These are phyloP conservation scores for Ectemnius continuus DNA, from an alignment of 2,888 invertebrate species.

Conservation along the genomic window DNA sequence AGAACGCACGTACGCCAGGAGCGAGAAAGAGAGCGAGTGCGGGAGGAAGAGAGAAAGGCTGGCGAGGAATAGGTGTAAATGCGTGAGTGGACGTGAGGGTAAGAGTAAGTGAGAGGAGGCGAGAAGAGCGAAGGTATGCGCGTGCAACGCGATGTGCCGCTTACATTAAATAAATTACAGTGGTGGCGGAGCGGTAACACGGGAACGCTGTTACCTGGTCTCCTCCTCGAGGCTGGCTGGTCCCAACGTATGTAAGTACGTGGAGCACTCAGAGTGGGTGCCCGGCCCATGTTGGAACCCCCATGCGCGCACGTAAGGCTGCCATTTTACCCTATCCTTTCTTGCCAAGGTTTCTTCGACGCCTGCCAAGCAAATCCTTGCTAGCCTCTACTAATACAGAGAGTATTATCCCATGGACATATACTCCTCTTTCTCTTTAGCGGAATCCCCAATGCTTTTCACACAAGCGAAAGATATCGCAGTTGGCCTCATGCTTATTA, in stretches of 20 bases:
- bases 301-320: slow-evolving; percentile 23
- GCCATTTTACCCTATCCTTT: slow-evolving; percentile 18
- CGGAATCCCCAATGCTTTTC: too few relatives aligned
- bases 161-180: slow-evolving; percentile 73
- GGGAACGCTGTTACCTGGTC: slow-evolving; percentile 73
- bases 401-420: too few relatives aligned
- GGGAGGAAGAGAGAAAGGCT: too few relatives aligned
- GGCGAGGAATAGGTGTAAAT: too few relatives aligned
- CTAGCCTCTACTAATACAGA: too few relatives aligned
- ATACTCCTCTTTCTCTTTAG: too few relatives aligned
- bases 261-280: neutral
- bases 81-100: neutral
- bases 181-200: slow-evolving; percentile 72
- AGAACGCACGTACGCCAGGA: too few relatives aligned
- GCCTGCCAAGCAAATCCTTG: slow-evolving; percentile 55
- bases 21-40: neutral
- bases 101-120: slow-evolving; percentile 4
- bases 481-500: too few relatives aligned
- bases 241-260: slow-evolving; percentile 16
- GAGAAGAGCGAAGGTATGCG: slow-evolving; percentile 30
- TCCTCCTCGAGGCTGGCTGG: slow-evolving; percentile 30
- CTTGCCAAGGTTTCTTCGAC: slow-evolving; percentile 12
- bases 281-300: too few relatives aligned
- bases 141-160: slow-evolving; percentile 55
- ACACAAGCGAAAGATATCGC: too few relatives aligned